These are phyloP conservation scores for Seira musarum DNA, from an alignment of 2,888 invertebrate genomes.

Conservation along the genomic window DNA sequence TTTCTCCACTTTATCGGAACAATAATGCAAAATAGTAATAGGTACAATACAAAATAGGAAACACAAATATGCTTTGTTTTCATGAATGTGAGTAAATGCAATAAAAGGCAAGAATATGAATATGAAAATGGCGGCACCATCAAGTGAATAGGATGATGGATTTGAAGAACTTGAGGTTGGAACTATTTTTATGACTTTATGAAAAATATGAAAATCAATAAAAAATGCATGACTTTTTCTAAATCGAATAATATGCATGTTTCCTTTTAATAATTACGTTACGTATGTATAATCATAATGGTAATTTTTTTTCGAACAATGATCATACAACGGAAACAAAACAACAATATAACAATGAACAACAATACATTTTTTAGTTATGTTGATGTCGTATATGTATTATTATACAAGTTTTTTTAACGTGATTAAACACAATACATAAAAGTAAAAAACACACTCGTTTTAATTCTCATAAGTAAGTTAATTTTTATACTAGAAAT, in stretches of 20 bases:
- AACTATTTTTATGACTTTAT: too few species aligned
- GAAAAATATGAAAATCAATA: too few species aligned
- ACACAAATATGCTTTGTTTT: too few species aligned
- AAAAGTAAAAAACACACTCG: constrained; percentile 38
- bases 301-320: constrained; percentile 37
- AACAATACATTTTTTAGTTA: constrained; percentile 40
- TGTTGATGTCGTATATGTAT: constrained; percentile 26
- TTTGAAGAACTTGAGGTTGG: too few species aligned
- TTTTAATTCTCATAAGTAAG: background rate
- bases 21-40: too few species aligned
- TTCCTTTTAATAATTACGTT: constrained; percentile 17
- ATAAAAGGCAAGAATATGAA: too few species aligned
- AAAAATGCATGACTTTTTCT: too few species aligned
- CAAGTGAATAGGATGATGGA: too few species aligned
- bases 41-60: too few species aligned
- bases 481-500: constrained; percentile 23
- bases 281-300: constrained; percentile 35
- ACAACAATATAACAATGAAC: constrained; percentile 42
- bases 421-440: constrained; percentile 16
- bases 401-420: constrained; percentile 20
- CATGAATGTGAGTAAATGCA: too few species aligned
- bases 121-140: too few species aligned
- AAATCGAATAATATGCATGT: background rate
- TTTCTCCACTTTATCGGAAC: too few species aligned
- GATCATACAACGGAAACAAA: constrained; percentile 47